Evolutionary conservation across 2,888 invertebrate genomes (phyloP).

Genomic region (Diadegma fenestrale): DNA sequence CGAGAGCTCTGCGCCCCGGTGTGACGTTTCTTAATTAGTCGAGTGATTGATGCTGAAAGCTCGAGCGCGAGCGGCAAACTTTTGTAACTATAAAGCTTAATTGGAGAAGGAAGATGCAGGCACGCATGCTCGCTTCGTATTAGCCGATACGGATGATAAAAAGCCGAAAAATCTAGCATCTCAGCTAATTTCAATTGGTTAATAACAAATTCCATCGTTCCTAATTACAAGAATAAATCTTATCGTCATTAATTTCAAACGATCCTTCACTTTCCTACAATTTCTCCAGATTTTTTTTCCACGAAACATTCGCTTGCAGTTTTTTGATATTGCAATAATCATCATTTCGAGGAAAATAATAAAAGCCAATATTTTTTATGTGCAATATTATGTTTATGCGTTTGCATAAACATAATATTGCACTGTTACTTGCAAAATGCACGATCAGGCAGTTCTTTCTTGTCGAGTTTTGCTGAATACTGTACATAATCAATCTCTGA

Average conservation of each 20-base stretch:
- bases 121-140: slow-evolving; percentile 56
- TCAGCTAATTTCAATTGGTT: slow-evolving; percentile 13
- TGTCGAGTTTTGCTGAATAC: no score
- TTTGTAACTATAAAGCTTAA: slow-evolving; percentile 65
- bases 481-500: slow-evolving; percentile 43
- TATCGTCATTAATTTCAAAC: neutral
- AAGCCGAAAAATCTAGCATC: slow-evolving; percentile 3
- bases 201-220: neutral
- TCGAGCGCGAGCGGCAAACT: slow-evolving; percentile 66
- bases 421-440: slow-evolving; percentile 10
- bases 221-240: neutral
- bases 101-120: slow-evolving; percentile 60
- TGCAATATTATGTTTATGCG: neutral
- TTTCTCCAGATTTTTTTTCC: neutral
- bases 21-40: slow-evolving; percentile 69
- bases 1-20: slow-evolving; percentile 69
- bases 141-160: slow-evolving; percentile 34
- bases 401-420: neutral
- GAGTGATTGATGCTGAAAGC: slow-evolving; percentile 72
- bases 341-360: neutral
- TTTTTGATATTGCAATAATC: neutral
- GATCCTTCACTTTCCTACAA: neutral
- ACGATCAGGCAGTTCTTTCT: slow-evolving; percentile 40
- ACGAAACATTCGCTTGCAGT: neutral
- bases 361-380: neutral